phyloP scores from a whole-genome alignment of 2,888 invertebrate genomes.

The Periphyllus acericola region DNA sequence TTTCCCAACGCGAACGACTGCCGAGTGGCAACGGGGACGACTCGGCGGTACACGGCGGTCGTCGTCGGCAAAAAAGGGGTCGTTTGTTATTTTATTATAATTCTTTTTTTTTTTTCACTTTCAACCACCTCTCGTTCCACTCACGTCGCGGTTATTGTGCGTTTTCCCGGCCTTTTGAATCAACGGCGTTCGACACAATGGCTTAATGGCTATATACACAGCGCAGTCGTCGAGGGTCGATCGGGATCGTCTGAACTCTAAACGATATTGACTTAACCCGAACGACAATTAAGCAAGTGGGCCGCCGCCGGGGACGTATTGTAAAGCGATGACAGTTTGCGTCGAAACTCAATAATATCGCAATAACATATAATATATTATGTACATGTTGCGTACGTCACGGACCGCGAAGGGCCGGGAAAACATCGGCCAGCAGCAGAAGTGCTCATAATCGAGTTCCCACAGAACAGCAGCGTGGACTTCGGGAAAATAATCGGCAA shows the following conservation, averaged over 20 bases:
- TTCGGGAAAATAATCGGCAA: too few relatives aligned
- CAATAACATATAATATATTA: too few relatives aligned
- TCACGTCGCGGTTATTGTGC: not conserved
- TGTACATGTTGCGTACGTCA: too few relatives aligned
- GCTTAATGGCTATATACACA: not conserved
- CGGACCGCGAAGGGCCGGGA: not conserved
- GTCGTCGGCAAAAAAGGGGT: not conserved
- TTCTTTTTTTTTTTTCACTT: not conserved
- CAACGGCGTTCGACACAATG: not conserved
- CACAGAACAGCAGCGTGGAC: not conserved
- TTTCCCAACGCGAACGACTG: constrained; percentile 7
- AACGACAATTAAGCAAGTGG: constrained; percentile 49
- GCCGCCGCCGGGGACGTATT: not conserved
- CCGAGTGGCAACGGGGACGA: not conserved
- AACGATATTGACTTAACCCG: constrained; percentile 41
- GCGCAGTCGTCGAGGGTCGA: not conserved
- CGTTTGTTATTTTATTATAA: not conserved
- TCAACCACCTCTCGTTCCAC: not conserved
- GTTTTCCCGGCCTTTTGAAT: constrained; percentile 28
- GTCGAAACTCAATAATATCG: not conserved
- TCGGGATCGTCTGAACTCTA: constrained; percentile 36
- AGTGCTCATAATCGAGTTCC: not conserved
- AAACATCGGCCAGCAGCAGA: not conserved
- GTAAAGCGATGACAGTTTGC: not conserved
- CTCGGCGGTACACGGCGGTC: not conserved